Conservation (phyloP, 2,797 vertebrate genomes). For the Chloroceryle amazona region DNA sequence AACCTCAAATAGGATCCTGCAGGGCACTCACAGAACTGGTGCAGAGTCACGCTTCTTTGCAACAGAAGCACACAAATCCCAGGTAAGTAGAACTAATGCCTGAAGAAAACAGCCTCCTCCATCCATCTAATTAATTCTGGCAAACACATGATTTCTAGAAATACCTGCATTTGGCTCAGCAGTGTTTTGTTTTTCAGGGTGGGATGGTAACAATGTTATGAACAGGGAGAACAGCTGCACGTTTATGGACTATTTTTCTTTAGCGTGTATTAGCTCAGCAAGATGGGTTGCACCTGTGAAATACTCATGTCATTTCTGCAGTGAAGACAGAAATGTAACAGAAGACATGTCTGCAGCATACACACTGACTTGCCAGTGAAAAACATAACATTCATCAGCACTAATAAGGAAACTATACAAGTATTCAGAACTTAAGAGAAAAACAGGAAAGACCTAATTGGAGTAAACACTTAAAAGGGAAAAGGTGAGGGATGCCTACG, state of each 20-base stretch:
- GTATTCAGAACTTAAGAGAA: neutral
- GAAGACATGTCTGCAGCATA: neutral
- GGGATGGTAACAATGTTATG: conserved; percentile 19
- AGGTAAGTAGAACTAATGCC: neutral
- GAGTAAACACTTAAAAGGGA: conserved; percentile 14
- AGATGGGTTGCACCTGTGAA: neutral
- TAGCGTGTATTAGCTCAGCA: neutral
- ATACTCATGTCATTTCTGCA: neutral
- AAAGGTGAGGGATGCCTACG: neutral
- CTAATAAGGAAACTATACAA: neutral
- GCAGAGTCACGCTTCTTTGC: neutral
- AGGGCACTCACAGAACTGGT: neutral
- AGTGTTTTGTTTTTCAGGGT: neutral
- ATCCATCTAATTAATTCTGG: neutral
- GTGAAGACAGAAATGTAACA: neutral
- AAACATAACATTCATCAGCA: neutral
- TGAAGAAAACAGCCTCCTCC: neutral
- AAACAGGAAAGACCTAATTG: conserved; percentile 46
- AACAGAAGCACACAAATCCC: neutral
- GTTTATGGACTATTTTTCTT: conserved; percentile 38
- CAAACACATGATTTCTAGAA: neutral
- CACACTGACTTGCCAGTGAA: neutral
- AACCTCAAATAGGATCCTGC: neutral
- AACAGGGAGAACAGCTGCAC: conserved; percentile 37
- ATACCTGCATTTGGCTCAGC: neutral